Evolutionary conservation across 2,888 invertebrate genomes (phyloP), one percentile per base, ranked within the genome.

Genomic region (Galerucella calmariensis): DNA sequence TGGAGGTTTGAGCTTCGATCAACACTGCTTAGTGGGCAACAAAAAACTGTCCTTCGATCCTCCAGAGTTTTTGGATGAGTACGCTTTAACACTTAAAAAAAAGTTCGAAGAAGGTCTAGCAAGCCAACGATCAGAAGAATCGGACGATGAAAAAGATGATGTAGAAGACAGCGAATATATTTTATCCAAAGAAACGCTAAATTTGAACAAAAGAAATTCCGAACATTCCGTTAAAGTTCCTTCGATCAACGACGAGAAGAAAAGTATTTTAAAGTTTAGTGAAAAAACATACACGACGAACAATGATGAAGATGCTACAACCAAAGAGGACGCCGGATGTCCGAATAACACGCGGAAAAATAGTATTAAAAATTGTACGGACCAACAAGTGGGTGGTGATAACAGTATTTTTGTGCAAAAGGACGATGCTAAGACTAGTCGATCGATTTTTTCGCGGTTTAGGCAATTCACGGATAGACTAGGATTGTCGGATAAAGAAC

Each of bases 401-500:
- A 82, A 82, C 77, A 82, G 79, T 78, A 82, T 83, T 77, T 77
- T 82, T 48, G 79, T 80, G 65, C 82, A 82, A 62, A 83, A 81
- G 74, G 81, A 81, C 63, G 88, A 88, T 67, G 41, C 79, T n/a
- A 84, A 82, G 72, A 83, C 81, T 79, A 87, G 86, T 69, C 82
- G 85, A 72, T 89, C 90, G 0, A 82, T 91, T 73, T 84, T 90
- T 53, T 87, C 89, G 14, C 87, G 90, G 24, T 84, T 90, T 73
- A 87, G 89, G 51, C 89, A 90, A 69, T 88, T 90, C 75, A 90
- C 90, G 4, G 90, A 90, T 81, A 86, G 89, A 24, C 83, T 90
- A 76, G 88, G 88, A 74, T 86, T 89, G 73, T 89, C 89, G 59
- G 86, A 89, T 84, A 72, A 72, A 35, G 89, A 89, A 16, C 78